These are phyloP conservation scores for Limosa lapponica DNA, from an alignment of 2,797 vertebrate genomes.

Conservation along the genomic window DNA sequence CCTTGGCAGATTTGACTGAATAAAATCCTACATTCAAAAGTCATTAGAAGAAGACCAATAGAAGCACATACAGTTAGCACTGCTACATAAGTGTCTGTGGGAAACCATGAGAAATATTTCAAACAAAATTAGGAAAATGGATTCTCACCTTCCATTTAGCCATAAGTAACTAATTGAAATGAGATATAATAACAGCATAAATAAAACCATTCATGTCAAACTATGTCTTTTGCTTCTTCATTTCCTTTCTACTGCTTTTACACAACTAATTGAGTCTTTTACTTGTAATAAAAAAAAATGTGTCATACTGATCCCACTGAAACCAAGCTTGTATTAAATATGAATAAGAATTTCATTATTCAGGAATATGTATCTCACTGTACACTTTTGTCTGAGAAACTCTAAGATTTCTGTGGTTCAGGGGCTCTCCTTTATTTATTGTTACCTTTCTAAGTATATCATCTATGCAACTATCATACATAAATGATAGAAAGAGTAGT, in stretches of 20 bases:
- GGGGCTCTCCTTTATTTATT: background rate
- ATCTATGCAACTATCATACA: background rate
- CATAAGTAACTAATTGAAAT: background rate
- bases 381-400: background rate
- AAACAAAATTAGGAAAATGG: background rate
- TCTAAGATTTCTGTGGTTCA: background rate
- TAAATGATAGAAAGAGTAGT: background rate
- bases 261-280: background rate
- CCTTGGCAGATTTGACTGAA: background rate
- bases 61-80: background rate
- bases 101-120: background rate
- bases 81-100: background rate
- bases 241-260: background rate
- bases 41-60: background rate
- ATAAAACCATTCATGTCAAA: background rate
- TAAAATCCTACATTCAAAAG: background rate
- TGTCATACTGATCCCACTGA: background rate
- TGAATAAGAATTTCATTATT: background rate
- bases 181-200: background rate
- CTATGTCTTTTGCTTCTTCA: background rate
- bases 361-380: background rate
- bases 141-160: background rate
- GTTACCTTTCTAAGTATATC: background rate
- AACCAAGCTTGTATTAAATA: background rate
- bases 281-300: background rate